These are phyloP conservation scores for Cryptocheilus praepositus DNA, from an alignment of 2,888 invertebrate species.

Conservation along the genomic window DNA sequence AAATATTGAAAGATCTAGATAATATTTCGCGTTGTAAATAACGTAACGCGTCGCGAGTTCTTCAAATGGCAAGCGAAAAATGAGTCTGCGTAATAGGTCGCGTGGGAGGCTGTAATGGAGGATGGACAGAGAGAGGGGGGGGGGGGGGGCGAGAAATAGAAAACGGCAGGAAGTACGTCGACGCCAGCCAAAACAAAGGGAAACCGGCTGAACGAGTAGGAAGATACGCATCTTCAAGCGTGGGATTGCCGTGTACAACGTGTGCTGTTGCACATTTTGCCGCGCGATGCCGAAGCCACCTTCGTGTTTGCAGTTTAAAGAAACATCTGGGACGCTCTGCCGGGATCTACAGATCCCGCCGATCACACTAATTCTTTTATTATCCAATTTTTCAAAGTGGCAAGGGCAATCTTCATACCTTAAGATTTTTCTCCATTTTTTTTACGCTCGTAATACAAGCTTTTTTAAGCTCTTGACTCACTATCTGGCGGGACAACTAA, in stretches of 20 bases:
- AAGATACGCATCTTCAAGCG: conserved; percentile 70
- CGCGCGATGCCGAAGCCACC: conserved; percentile 17
- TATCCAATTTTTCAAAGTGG: no score
- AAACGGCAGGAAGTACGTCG: conserved; percentile 71
- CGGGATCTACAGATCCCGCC: no score
- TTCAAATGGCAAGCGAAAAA: no score
- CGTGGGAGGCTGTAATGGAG: background rate
- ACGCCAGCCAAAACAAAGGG: conserved; percentile 70
- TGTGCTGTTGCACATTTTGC: conserved; percentile 28
- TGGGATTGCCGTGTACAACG: conserved; percentile 62
- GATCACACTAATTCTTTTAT: no score
- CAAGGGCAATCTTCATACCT: no score
- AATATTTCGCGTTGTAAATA: no score
- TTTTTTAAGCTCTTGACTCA: no score
- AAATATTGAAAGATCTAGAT: no score
- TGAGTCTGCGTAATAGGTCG: background rate
- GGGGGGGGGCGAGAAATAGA: conserved; percentile 56
- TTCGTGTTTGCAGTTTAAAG: conserved; percentile 14
- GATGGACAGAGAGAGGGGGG: conserved; percentile 12
- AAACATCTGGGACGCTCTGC: conserved; percentile 52
- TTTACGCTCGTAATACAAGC: no score
- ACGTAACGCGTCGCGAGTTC: no score
- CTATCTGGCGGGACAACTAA: no score
- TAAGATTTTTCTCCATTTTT: no score
- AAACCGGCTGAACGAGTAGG: conserved; percentile 68